Evolutionary conservation across 2,888 invertebrate genomes (phyloP).

Genomic region (Cremastinae sp.): DNA sequence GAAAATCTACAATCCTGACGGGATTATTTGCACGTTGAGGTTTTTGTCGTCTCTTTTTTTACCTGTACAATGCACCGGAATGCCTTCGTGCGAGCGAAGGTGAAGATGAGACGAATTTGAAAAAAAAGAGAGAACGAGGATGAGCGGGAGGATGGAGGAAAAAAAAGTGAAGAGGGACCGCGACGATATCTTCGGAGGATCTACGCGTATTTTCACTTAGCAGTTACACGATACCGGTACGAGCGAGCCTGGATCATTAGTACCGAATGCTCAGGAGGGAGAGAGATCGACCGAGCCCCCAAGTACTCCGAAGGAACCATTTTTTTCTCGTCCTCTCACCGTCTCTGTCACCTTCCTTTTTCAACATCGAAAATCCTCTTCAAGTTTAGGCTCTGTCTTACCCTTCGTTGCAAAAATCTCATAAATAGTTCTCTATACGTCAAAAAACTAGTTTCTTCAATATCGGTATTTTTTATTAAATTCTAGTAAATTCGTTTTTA

Average conservation of each 20-base stretch:
- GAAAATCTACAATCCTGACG: slow-evolving; percentile 46
- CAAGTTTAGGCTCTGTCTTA: slow-evolving; percentile 46
- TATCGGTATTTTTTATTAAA: background rate
- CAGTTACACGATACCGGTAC: slow-evolving; percentile 77
- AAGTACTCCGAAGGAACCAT: slow-evolving; percentile 60
- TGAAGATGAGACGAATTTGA: background rate
- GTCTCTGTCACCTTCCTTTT: slow-evolving; percentile 29
- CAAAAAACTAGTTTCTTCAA: background rate
- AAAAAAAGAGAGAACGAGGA: slow-evolving; percentile 18
- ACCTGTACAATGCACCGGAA: background rate
- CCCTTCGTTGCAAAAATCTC: slow-evolving; percentile 23
- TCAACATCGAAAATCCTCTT: slow-evolving; percentile 44
- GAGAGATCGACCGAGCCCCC: slow-evolving; percentile 45
- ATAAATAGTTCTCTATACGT: slow-evolving; percentile 10
- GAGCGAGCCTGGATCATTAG: slow-evolving; percentile 74
- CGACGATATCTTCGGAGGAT: slow-evolving; percentile 71
- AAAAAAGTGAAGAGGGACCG: slow-evolving; percentile 54
- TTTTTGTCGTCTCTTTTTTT: slow-evolving; percentile 55
- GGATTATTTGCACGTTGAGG: slow-evolving; percentile 66
- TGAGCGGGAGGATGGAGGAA: slow-evolving; percentile 32
- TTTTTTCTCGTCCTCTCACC: slow-evolving; percentile 60
- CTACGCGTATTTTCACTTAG: slow-evolving; percentile 79
- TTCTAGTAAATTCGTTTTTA: background rate
- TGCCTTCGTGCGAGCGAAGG: background rate
- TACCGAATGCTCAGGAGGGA: slow-evolving; percentile 70